These are phyloP conservation scores for Gorsachius magnificus DNA, from an alignment of 2,797 vertebrate genomes.

Conservation along the genomic window DNA sequence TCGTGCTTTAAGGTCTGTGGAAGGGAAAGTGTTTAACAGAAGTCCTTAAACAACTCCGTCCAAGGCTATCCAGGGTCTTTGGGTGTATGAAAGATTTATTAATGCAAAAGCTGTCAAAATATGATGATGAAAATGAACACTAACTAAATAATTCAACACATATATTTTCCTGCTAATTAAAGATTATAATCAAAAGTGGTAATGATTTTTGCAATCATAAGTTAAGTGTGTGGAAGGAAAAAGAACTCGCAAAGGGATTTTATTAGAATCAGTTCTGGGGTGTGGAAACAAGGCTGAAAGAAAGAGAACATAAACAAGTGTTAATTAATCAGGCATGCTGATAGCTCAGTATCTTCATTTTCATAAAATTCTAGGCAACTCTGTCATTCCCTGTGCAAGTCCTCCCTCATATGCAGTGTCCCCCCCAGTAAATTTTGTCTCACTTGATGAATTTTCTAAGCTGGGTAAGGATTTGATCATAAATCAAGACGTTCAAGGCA, in stretches of 20 bases:
- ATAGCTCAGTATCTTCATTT: constrained; percentile 20
- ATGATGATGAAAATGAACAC: neutral
- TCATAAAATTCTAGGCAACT: constrained; percentile 18
- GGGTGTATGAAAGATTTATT: neutral
- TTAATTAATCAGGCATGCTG: constrained; percentile 40
- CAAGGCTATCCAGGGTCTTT: neutral
- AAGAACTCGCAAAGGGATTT: constrained; percentile 12
- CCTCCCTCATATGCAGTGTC: neutral
- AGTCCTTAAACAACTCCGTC: neutral
- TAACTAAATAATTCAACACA: constrained; percentile 56
- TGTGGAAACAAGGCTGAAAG: constrained; percentile 36
- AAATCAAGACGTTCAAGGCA: neutral
- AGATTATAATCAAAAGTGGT: constrained; percentile 61
- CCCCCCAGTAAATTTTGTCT: neutral
- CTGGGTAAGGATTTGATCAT: neutral
- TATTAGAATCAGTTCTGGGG: constrained; percentile 15
- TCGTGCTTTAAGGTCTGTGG: neutral
- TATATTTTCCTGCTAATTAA: constrained; percentile 59
- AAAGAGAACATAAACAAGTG: constrained; percentile 53
- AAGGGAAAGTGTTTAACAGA: neutral
- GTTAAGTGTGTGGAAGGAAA: constrained; percentile 39
- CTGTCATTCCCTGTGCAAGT: neutral
- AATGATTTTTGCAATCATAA: constrained; percentile 58
- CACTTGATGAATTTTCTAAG: neutral
- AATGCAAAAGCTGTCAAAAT: constrained; percentile 38